These are phyloP conservation scores for Ashinkailepas kermadecensis DNA, from an alignment of 2,888 invertebrate species.

Conservation along the genomic window DNA sequence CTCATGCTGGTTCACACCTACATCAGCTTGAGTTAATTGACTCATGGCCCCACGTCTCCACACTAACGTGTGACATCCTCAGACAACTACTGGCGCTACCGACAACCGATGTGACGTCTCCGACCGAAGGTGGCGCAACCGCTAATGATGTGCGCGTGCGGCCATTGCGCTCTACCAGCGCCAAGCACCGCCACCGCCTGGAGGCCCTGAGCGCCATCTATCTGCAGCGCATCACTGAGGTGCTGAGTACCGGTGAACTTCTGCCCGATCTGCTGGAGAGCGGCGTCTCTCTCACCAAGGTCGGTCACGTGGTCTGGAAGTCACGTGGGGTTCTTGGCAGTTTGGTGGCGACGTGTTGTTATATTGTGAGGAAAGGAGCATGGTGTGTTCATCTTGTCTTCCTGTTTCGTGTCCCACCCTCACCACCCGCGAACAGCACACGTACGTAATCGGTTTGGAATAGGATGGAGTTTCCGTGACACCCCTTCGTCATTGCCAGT, in stretches of 20 bases:
- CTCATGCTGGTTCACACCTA: too few species aligned
- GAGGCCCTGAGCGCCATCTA: conserved; percentile 11
- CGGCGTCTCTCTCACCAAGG: background rate
- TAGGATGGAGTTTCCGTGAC: too few species aligned
- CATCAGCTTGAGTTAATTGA: too few species aligned
- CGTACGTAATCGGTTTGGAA: too few species aligned
- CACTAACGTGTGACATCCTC: background rate
- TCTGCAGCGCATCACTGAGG: background rate
- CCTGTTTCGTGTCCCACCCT: too few species aligned
- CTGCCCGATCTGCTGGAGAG: background rate
- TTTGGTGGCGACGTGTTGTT: too few species aligned
- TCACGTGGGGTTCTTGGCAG: too few species aligned
- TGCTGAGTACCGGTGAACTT: background rate
- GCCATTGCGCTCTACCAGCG: background rate
- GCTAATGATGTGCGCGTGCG: background rate
- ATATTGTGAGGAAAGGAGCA: too few species aligned
- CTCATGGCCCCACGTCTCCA: background rate
- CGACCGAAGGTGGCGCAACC: background rate
- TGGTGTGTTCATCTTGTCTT: too few species aligned
- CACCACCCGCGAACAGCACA: too few species aligned
- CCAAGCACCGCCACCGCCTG: background rate
- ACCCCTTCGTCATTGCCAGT: too few species aligned
- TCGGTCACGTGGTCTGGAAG: background rate
- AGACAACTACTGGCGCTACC: background rate
- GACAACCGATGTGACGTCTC: background rate